Evolutionary conservation across 1,140 invertebrate species (phyloP).

Genomic region (Batillaria attramentaria): DNA sequence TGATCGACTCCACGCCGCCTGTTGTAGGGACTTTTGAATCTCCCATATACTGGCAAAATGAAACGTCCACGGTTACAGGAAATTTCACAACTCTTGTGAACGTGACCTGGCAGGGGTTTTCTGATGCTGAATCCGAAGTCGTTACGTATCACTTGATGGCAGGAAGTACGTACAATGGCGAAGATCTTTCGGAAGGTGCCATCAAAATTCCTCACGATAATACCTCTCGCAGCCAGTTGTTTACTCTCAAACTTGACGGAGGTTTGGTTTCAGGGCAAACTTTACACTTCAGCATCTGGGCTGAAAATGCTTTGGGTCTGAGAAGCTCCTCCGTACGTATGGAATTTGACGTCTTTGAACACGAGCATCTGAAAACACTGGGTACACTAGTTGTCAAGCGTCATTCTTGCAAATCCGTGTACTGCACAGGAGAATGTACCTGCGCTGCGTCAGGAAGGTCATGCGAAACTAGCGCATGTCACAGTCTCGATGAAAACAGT

Average conservation of each 20-base stretch:
- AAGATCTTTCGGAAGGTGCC: constrained; percentile 40
- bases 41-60: constrained; percentile 33
- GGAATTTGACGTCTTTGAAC: constrained; percentile 29
- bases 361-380: not conserved
- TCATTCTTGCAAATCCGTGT: constrained; percentile 44
- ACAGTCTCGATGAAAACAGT: not conserved
- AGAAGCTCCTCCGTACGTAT: constrained; percentile 28
- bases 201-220: constrained; percentile 16
- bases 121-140: constrained; percentile 47
- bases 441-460: constrained; percentile 46
- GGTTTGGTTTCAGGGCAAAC: constrained; percentile 25
- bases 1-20: constrained; percentile 52
- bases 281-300: constrained; percentile 36
- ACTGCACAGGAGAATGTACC: constrained; percentile 52
- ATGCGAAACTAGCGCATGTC: constrained; percentile 25
- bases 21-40: constrained; percentile 47
- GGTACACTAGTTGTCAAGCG: constrained; percentile 36
- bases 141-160: constrained; percentile 39
- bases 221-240: constrained; percentile 10
- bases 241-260: constrained; percentile 8
- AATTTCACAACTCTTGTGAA: constrained; percentile 11
- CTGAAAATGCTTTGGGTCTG: constrained; percentile 40
- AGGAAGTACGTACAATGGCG: constrained; percentile 38
- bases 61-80: not conserved
- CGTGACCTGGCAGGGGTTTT: constrained; percentile 47